Conservation (phyloP, 1,140 invertebrate species). For the Tetramorium parvispinum region DNA sequence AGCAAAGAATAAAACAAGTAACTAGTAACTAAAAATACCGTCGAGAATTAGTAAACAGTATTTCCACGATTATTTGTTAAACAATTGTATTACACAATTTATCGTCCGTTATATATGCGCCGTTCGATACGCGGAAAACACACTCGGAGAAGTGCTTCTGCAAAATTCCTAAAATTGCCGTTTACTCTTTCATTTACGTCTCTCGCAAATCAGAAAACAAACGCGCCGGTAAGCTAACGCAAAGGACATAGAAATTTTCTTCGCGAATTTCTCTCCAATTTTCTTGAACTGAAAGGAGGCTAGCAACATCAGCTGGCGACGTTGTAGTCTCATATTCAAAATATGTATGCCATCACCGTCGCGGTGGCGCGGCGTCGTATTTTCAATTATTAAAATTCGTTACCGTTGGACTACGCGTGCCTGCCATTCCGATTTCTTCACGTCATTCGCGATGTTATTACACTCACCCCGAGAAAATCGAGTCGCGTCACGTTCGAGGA, state of each 20-base stretch:
- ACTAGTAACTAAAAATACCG: neutral
- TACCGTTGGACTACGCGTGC: too few species aligned
- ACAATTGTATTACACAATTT: neutral
- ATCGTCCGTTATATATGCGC: neutral
- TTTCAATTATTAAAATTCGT: conserved; percentile 13
- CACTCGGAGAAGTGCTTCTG: neutral
- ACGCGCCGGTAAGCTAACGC: neutral
- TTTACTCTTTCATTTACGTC: conserved; percentile 7
- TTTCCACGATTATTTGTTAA: neutral
- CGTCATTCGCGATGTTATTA: too few species aligned
- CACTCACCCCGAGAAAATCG: conserved; percentile 64
- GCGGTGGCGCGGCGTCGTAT: neutral
- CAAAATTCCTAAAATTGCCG: neutral
- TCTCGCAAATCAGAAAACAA: neutral
- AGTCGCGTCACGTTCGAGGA: conserved; percentile 7
- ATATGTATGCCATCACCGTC: neutral
- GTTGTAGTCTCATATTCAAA: neutral
- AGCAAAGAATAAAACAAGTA: neutral
- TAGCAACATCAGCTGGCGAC: too few species aligned
- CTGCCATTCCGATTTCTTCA: neutral
- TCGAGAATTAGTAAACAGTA: neutral
- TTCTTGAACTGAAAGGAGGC: neutral
- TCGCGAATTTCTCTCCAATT: neutral
- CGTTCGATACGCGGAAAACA: neutral
- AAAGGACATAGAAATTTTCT: neutral